Evolutionary conservation across 2,113 vertebrate genomes (phyloP), one percentile per base, ranked within the genome.

Genomic region (Grallaria varia): DNA sequence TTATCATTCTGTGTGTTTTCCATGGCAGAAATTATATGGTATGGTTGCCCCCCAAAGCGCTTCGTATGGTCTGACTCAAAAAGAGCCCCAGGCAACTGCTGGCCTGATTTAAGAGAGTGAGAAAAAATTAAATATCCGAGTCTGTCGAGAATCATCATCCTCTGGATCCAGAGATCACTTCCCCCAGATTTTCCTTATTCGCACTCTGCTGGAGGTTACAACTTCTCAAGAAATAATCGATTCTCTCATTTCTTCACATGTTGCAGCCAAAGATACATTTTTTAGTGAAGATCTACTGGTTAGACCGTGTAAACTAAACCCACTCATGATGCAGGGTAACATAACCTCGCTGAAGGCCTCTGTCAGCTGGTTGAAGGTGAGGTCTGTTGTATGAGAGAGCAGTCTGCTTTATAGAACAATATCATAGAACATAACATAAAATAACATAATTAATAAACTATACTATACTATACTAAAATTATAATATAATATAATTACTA

Each of bases 61-160:
- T 96, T 74, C 67, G 35, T 86, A 92, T 92, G 80, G 76, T 95
- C 9, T 17, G 9, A 92, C 83, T 95, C 76, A 55, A 59, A 85
- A 86, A 84, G 68, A 90, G 83, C 95, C 83, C 60, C 68, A 92
- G 92, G 95, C 90, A 89, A 59, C 53, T 89, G 39, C 68, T 92
- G 89, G 76, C 91, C 86, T 92, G 76, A 93, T 97, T 92, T 92
- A 63, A 77, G 69, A 77, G 21, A 87, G 60, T 93, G 80, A 89
- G 73, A 92, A 95, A 93, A 93, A 92, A 87, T 49, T 74, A 81
- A 94, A 72, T 81, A 84, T 59, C 73, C 5, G 8, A 90, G 60
- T 67, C 94, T 89, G 68, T 31, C 45, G 30, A 95, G 78, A 84
- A 59, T 33, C 69, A 40, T 75, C 9, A 0, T 71, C 76, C 86